Evolutionary conservation across 2,888 invertebrate genomes (phyloP), one percentile per base, ranked within the genome.

Genomic region (Mesorhabditis spiculigera): DNA sequence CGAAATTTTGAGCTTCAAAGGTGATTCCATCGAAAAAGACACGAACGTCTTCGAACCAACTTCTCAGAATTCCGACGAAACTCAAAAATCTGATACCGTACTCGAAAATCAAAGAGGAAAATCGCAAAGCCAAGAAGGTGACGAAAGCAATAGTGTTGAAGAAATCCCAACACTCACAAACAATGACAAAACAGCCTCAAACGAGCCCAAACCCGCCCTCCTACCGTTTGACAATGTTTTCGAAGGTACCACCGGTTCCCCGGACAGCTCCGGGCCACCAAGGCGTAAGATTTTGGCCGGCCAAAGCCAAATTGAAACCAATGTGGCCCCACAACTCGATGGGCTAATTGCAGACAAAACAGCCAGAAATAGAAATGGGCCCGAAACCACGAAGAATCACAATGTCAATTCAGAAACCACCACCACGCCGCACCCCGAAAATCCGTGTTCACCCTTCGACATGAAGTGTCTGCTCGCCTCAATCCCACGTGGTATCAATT

Each of bases 221-320:
- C 58, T 50, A 10, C 58, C 58, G 58, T 50, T 50, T 50, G 58
- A 50, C 58, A n/a, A 50, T 10, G n/a, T 50, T 50, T 50, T 50
- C n/a, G 58, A 50, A n/a, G 58, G 58, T 13, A 50, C 58, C 8
- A 50, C 58, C 28, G 28, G 28, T 28, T 28, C 28, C 8, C 58
- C 58, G 8, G 58, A n/a, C 8, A 50, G n/a, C n/a, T 50, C 58
- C n/a, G 58, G 58, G 58, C 58, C 10, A 28, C 28, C 28, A 50
- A 50, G n/a, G n/a, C 58, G 58, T n/a, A 50, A 50, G n/a, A 50
- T 50, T 50, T n/a, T 50, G 10, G 58, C 8, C 58, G n/a, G 58
- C n/a, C 8, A 50, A 50, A 10, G 58, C 8, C n/a, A 13, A n/a
- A 50, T 13, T 50, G 8, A n/a, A n/a, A 50, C 58, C 58, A 50